Evolutionary conservation across 2,113 vertebrate genomes (phyloP).

Genomic region (Gymnogyps californianus): DNA sequence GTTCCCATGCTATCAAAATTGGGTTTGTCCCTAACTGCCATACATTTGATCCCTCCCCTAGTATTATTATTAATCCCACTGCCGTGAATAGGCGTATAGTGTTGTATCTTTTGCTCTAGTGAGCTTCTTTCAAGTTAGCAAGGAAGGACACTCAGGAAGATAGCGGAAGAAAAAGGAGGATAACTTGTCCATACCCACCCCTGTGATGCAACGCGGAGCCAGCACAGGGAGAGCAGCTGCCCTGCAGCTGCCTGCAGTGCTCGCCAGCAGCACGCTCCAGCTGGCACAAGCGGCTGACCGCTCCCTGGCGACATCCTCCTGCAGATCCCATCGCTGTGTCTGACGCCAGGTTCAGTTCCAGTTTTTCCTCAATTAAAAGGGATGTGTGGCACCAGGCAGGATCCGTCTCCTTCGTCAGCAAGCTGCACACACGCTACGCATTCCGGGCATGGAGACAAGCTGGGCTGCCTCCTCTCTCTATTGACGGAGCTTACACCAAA

Average conservation of each 20-base stretch:
- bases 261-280: neutral
- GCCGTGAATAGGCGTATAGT: rapidly evolving
- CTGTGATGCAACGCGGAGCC: rapidly evolving
- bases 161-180: neutral
- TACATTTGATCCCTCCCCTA: neutral
- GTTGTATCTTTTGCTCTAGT: neutral
- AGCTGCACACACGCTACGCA: neutral
- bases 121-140: neutral
- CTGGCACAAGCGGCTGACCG: neutral
- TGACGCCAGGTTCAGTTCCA: neutral
- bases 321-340: neutral
- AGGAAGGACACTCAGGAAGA: neutral
- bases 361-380: conserved; percentile 6
- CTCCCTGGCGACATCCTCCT: neutral
- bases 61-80: neutral
- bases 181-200: neutral
- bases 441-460: neutral
- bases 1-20: neutral
- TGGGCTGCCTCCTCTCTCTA: neutral
- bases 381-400: neutral
- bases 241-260: neutral
- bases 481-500: neutral
- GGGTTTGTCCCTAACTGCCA: neutral
- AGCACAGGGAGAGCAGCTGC: neutral
- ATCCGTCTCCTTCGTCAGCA: neutral